phyloP scores from a whole-genome alignment of 2,113 vertebrate genomes.

The Tetraodon nigroviridis region DNA sequence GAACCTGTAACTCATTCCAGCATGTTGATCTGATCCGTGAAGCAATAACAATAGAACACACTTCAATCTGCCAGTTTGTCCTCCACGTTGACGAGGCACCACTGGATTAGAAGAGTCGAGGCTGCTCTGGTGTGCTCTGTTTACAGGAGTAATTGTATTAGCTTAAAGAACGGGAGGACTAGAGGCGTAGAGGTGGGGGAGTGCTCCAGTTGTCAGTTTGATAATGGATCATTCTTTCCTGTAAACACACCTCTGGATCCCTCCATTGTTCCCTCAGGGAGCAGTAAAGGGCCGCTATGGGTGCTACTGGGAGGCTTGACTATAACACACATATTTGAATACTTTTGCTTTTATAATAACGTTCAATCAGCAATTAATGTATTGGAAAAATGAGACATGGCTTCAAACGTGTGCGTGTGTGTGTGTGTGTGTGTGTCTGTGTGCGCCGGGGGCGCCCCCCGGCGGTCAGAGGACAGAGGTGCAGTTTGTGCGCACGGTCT shows the following conservation, averaged over 20 bases:
- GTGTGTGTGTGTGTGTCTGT: no score
- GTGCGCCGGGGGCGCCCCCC: constrained; percentile 13
- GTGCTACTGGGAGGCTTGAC: no score
- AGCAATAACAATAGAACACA: background rate
- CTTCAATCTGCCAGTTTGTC: background rate
- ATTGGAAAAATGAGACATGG: no score
- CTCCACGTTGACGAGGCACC: constrained; percentile 2
- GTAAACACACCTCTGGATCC: constrained; percentile 11
- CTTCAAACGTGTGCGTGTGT: no score
- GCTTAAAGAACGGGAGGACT: background rate
- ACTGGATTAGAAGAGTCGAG: background rate
- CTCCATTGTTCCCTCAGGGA: constrained; percentile 17
- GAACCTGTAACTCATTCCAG: constrained; percentile 3
- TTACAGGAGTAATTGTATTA: background rate
- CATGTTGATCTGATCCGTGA: constrained; percentile 7
- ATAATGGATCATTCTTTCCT: constrained; percentile 43
- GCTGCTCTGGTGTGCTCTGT: background rate
- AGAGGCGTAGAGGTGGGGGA: background rate
- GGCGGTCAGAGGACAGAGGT: constrained; percentile 17
- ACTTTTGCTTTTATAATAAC: no score
- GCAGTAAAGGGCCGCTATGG: constrained; percentile 4
- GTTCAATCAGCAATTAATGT: no score
- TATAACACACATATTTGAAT: no score
- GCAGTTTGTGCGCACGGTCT: background rate
- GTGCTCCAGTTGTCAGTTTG: constrained; percentile 28